Base-by-base conservation (phyloP, 2,113 vertebrate species). In the Rissa tridactyla region DNA sequence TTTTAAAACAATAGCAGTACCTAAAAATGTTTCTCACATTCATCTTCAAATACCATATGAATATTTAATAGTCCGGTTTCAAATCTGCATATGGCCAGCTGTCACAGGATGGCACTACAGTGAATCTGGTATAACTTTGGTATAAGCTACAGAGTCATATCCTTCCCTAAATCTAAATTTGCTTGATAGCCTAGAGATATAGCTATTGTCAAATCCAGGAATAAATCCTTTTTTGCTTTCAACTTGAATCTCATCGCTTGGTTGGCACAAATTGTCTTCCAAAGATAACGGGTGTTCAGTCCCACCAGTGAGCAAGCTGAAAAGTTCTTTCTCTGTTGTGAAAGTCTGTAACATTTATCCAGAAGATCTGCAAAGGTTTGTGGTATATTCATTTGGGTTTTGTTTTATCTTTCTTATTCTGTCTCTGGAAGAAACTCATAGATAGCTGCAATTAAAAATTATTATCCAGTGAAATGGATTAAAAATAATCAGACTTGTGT, bases 91-190 rank as follows among this genome's bases (percentile, higher is more conserved):
- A 27, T 40, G 47, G 40, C 78, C 86, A 94, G 71, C 91, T 97
- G 94, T 94, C 73, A 66, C 27, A 65, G 52, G 47, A 96, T 40
- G 62, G 44, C 81, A 79, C 90, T 42, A 19, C 60, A 83, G 95
- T 95, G 86, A 96, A 92, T 90, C 52, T 20, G 9, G 32, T 82
- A 16, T 65, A 84, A 96, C 80, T 95, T 91, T 71, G 49, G 77
- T 77, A n/a, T 78, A 82, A 51, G 44, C 62, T 95, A 51, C 18
- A 25, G 12, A 96, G 76, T 96, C 75, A 71, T 64, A 81, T 71
- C 57, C 42, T 60, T 66, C 46, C 38, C 94, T 95, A 95, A 94
- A 96, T 96, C 72, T 92, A 69, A 93, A 92, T 95, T 95, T 62
- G 66, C 69, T 88, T 80, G 55, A 76, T 88, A 64, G 29, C 38